These are phyloP conservation scores for Paraescarpia echinospica DNA, from an alignment of 1,140 invertebrate genomes.

Conservation along the genomic window DNA sequence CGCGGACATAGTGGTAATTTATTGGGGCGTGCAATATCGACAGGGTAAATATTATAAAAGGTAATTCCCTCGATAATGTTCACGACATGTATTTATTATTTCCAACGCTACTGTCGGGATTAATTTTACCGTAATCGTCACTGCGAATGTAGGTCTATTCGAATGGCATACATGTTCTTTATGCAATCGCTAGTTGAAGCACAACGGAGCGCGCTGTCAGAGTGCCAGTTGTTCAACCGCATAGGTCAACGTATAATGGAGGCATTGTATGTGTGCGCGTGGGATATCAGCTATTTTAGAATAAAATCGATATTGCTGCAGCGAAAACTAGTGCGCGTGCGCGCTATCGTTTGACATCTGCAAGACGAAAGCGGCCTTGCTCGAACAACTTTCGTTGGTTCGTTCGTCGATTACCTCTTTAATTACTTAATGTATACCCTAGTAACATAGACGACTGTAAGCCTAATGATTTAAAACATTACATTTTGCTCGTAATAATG, in stretches of 20 bases:
- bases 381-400: background rate
- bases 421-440: too few species aligned
- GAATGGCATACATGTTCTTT: background rate
- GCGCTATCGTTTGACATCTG: background rate
- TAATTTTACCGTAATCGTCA: background rate
- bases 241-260: too few species aligned
- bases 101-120: background rate
- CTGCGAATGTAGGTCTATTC: background rate
- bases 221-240: too few species aligned
- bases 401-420: background rate
- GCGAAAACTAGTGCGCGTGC: background rate
- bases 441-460: background rate
- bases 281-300: background rate
- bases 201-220: background rate
- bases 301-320: background rate
- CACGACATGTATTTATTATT: background rate
- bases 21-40: too few species aligned
- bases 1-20: background rate
- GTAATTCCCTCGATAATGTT: background rate
- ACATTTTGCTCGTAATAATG: background rate
- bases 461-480: background rate
- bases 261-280: background rate
- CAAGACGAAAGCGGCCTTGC: background rate
- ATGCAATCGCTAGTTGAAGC: background rate
- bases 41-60: background rate